Evolutionary conservation across 1,140 invertebrate species (phyloP), one percentile per base, ranked within the genome.

Genomic region (Rhysida immarginata): DNA sequence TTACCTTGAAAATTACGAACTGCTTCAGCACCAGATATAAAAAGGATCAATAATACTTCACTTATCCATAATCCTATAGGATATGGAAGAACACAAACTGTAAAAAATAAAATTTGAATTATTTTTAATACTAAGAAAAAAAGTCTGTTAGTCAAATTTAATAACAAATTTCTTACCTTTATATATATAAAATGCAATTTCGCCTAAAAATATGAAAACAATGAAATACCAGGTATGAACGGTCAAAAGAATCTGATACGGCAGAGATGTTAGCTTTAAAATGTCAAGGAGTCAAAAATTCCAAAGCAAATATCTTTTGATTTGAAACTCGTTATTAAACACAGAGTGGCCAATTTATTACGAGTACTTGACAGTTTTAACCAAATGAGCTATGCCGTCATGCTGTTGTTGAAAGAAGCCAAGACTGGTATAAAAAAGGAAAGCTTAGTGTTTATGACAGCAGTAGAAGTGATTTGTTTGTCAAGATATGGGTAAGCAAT

Each of bases 21-120:
- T 24, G 80, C 75, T 74, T 94, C 88, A 11, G 87, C 77, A 2
- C 79, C 71, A 63, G 82, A 83, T 0, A 90, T 71, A 50, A 81
- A 78, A 56, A 85, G 69, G 53, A 93, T 74, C 41, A 92, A 74
- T 16, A 81, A 78, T 52, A 87, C 78, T 72, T 93, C 88, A 45
- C 82, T 79, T 2, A 79, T 74, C 26, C 86, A 76, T 59, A 79
- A 79, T 50, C 78, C 77, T 52, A 76, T 77, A 13, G 85, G 81
- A 64, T 86, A 85, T 43, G 82, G 79, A 2, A 88, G n/a, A 46
- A 46, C 5, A 35, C 5, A 35, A 35, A 35, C 5, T 35, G 16
- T 35, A 35, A 35, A 35, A 35, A 35, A 35, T 8, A 35, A 35
- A 8, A 16, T 35, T 35, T 35, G 29, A 35, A 35, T 16, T 8